Percentiles rank a stretch among this genome's conserved stretches.
Evolutionary conservation across 2,888 invertebrate species (phyloP).

Genomic region (Eurytoma adleriae): DNA sequence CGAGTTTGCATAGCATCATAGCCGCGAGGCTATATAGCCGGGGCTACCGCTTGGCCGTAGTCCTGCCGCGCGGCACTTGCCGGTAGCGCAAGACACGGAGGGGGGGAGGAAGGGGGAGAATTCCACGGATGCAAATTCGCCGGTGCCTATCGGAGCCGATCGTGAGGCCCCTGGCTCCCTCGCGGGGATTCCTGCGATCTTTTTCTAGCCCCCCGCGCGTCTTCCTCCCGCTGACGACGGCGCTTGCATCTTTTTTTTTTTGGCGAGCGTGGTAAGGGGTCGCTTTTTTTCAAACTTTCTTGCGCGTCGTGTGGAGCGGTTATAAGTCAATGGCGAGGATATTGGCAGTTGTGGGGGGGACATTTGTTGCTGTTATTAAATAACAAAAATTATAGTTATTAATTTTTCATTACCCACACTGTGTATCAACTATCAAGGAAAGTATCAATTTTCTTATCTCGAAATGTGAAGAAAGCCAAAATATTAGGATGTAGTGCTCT

Average conservation of each 20-base stretch:
- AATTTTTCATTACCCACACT: too few relatives aligned
- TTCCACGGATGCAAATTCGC: slow-evolving; percentile 76
- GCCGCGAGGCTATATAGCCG: slow-evolving; percentile 23
- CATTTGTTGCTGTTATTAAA: too few relatives aligned
- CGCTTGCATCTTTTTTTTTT: background rate
- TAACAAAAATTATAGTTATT: too few relatives aligned
- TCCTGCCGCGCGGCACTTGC: background rate
- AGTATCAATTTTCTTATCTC: too few relatives aligned
- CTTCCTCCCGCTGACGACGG: background rate
- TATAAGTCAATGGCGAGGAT: too few relatives aligned
- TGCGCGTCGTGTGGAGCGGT: too few relatives aligned
- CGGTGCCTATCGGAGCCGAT: slow-evolving; percentile 71
- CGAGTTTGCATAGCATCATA: slow-evolving; percentile 54
- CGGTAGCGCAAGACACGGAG: background rate
- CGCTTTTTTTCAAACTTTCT: background rate
- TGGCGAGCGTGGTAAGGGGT: slow-evolving; percentile 34
- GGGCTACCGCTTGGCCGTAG: background rate
- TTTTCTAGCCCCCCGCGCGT: slow-evolving; percentile 20
- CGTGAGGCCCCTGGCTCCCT: slow-evolving; percentile 65
- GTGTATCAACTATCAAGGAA: too few relatives aligned
- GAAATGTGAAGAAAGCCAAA: too few relatives aligned
- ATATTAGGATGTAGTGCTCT: too few relatives aligned
- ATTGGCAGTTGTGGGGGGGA: too few relatives aligned
- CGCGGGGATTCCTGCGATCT: slow-evolving; percentile 23
- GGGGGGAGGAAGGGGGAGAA: slow-evolving; percentile 62